Evolutionary conservation across 2,888 invertebrate species (phyloP).

Genomic region (Hydroisotoma schaefferi): DNA sequence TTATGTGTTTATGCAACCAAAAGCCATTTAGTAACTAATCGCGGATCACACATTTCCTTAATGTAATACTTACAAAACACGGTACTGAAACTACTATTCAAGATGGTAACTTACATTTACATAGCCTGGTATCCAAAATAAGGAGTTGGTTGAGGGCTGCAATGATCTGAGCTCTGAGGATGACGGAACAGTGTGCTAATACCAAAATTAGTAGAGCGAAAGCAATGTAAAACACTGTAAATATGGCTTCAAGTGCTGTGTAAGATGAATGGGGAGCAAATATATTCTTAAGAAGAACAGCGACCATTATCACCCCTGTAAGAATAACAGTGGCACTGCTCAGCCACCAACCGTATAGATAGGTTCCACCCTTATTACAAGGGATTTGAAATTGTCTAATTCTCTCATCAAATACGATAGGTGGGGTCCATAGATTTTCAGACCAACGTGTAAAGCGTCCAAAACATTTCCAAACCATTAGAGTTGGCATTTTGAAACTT

Average conservation of each 20-base stretch:
- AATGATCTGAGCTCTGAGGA: not conserved
- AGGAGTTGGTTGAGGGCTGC: not conserved
- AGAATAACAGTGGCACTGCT: not conserved
- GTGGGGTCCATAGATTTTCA: not conserved
- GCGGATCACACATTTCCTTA: too few species aligned
- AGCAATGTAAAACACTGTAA: not conserved
- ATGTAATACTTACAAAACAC: too few species aligned
- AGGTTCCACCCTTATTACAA: not conserved
- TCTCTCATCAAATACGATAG: not conserved
- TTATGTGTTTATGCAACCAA: not conserved
- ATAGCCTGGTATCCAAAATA: not conserved
- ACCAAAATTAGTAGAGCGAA: not conserved
- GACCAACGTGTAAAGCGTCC: slow-evolving; percentile 10
- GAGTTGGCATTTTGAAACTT: slow-evolving; percentile 11
- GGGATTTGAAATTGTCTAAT: not conserved
- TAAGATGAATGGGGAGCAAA: not conserved
- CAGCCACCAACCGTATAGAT: not conserved
- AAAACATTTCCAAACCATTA: slow-evolving; percentile 6
- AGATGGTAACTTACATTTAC: slow-evolving; percentile 8
- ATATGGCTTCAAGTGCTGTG: not conserved
- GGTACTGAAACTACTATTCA: too few species aligned
- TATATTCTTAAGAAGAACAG: not conserved
- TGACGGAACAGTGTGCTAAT: not conserved
- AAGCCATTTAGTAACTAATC: too few species aligned
- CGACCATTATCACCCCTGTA: not conserved